phyloP scores from a whole-genome alignment of 2,797 vertebrate genomes.

The Acestrorhynchus altus region DNA sequence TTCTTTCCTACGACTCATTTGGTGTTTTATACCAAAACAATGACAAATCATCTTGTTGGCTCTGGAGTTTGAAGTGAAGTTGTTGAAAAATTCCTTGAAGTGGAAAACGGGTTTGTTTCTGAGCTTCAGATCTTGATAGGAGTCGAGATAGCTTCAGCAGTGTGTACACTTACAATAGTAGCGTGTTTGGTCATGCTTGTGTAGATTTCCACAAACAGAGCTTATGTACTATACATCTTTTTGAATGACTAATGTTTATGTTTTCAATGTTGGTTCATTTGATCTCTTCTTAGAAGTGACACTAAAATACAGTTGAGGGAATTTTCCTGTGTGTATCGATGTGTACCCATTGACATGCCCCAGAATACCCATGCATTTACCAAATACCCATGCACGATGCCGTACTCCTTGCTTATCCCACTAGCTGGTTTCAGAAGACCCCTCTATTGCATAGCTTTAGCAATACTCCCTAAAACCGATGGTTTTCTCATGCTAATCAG shows the following conservation, averaged over 20 bases:
- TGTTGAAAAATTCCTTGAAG: slow-evolving; percentile 35
- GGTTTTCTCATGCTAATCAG: slow-evolving; percentile 62
- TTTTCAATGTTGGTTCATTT: not conserved
- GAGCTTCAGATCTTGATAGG: slow-evolving; percentile 43
- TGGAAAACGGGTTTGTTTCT: slow-evolving; percentile 43
- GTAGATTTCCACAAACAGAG: slow-evolving; percentile 12
- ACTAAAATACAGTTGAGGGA: not conserved
- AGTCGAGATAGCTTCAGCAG: slow-evolving; percentile 35
- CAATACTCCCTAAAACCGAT: slow-evolving; percentile 34
- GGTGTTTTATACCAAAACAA: slow-evolving; percentile 51
- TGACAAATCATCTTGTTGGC: slow-evolving; percentile 36
- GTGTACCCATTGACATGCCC: not conserved
- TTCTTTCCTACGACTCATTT: slow-evolving; percentile 27
- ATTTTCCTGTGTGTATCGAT: not conserved
- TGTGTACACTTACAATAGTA: slow-evolving; percentile 56
- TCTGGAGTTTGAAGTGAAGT: slow-evolving; percentile 34
- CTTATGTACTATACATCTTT: not conserved
- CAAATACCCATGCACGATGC: slow-evolving; percentile 41
- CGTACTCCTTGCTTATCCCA: slow-evolving; percentile 3
- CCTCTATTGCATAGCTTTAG: slow-evolving; percentile 39
- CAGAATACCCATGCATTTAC: not conserved
- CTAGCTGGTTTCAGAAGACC: slow-evolving; percentile 13
- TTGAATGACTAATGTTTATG: slow-evolving; percentile 18
- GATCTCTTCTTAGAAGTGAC: not conserved
- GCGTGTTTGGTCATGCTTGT: slow-evolving; percentile 50